Conservation (phyloP, 2,888 invertebrate species). For the Pseudoips prasinana region DNA sequence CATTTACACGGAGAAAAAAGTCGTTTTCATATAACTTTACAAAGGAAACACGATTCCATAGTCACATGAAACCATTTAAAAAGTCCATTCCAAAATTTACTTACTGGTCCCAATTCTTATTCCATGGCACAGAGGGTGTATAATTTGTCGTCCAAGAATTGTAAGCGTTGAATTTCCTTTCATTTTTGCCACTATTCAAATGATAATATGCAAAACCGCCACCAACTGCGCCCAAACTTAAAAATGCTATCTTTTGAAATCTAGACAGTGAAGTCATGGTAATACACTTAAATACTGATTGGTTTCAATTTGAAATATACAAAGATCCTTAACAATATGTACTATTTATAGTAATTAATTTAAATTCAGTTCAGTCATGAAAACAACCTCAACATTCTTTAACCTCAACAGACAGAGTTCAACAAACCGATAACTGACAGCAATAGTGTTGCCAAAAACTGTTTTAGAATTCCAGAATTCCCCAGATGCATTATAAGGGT, state of each 20-base stretch:
- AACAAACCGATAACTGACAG: too few relatives aligned
- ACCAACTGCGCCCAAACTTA: slow-evolving; percentile 85
- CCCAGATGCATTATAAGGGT: too few relatives aligned
- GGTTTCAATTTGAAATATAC: slow-evolving; percentile 13
- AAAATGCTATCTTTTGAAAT: slow-evolving; percentile 78
- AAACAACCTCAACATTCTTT: slow-evolving; percentile 21
- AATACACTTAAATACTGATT: slow-evolving; percentile 9
- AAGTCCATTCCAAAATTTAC: slow-evolving; percentile 33
- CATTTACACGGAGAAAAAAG: too few relatives aligned
- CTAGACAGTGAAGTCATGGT: slow-evolving; percentile 81
- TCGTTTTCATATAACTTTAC: too few relatives aligned
- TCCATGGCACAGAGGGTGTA: slow-evolving; percentile 88
- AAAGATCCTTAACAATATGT: not conserved
- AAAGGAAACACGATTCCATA: too few relatives aligned
- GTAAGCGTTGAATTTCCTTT: slow-evolving; percentile 72
- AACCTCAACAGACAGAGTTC: slow-evolving; percentile 9
- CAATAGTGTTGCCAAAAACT: too few relatives aligned
- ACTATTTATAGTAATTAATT: slow-evolving; percentile 7
- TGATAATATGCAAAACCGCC: slow-evolving; percentile 85
- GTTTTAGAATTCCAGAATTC: too few relatives aligned
- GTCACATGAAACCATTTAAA: too few relatives aligned
- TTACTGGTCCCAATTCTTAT: slow-evolving; percentile 94
- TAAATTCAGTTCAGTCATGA: slow-evolving; percentile 6
- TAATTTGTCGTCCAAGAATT: slow-evolving; percentile 88
- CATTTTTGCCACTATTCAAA: slow-evolving; percentile 59